phyloP scores from a whole-genome alignment of 2,888 invertebrate species.

The Quadriops clusia region DNA sequence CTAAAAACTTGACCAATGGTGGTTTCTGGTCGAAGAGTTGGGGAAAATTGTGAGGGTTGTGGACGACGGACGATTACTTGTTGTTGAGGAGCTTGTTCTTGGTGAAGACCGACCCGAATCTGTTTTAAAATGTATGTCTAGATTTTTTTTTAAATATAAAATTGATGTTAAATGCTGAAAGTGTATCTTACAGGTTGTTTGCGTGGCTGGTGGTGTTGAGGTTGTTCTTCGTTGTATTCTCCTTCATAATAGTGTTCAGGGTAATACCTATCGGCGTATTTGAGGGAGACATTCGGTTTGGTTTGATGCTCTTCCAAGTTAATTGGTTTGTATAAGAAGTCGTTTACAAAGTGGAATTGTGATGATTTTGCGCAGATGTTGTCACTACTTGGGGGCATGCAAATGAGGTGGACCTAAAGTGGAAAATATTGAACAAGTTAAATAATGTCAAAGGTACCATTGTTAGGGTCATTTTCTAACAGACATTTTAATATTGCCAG shows the following conservation, averaged over 20 bases:
- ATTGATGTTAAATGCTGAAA: conserved; percentile 2
- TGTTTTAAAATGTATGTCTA: conserved; percentile 4
- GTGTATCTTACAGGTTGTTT: conserved; percentile 14
- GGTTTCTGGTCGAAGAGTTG: conserved; percentile 38
- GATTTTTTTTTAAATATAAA: conserved; percentile 1
- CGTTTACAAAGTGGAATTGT: conserved; percentile 85
- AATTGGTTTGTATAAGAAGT: conserved; percentile 79
- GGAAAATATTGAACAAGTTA: conserved; percentile 22
- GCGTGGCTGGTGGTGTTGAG: conserved; percentile 29
- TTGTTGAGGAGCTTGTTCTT: conserved; percentile 15
- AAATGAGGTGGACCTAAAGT: conserved; percentile 75
- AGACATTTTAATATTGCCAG: too few relatives aligned
- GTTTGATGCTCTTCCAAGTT: conserved; percentile 71
- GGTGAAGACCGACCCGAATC: conserved; percentile 17
- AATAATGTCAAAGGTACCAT: neutral
- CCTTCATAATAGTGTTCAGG: conserved; percentile 63
- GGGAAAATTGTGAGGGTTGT: conserved; percentile 25
- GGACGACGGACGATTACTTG: conserved; percentile 25
- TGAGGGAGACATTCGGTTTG: conserved; percentile 64
- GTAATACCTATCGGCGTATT: conserved; percentile 75
- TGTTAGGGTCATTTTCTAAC: conserved; percentile 2
- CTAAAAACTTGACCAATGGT: conserved; percentile 62
- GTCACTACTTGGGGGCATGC: conserved; percentile 83
- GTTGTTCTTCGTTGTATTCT: conserved; percentile 39
- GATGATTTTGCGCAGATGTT: conserved; percentile 83